A percentile compares a stretch with the other conserved stretches of the same genome.
These are phyloP conservation scores for Leontocebus nigricollis DNA, from an alignment of 2,797 vertebrate species.

Conservation along the genomic window DNA sequence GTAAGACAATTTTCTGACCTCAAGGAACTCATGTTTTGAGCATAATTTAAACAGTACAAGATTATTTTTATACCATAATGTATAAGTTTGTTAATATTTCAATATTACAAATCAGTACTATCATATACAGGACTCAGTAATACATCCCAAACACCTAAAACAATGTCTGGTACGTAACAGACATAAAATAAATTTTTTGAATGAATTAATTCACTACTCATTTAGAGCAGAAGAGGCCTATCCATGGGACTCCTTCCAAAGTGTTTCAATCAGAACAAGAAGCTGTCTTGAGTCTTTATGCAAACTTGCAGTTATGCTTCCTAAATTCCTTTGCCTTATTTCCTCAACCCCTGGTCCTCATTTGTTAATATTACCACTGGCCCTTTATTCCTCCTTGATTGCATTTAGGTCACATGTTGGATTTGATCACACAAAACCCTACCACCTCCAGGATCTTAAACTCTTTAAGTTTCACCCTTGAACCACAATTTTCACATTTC, in stretches of 20 bases:
- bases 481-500: background rate
- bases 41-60: background rate
- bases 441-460: background rate
- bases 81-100: conserved; percentile 20
- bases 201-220: background rate
- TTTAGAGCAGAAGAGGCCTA: conserved; percentile 3
- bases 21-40: background rate
- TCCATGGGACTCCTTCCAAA: background rate
- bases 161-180: background rate
- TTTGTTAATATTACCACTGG: background rate
- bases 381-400: background rate
- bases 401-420: background rate
- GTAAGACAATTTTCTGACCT: background rate
- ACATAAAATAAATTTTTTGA: background rate
- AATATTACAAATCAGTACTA: background rate
- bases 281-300: background rate
- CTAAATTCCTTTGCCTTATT: background rate
- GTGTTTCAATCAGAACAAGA: background rate
- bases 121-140: background rate
- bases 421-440: conserved; percentile 27
- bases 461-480: background rate
- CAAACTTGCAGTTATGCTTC: background rate
- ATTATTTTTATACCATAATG: background rate
- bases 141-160: background rate
- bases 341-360: background rate